phyloP scores from a whole-genome alignment of 2,797 vertebrate species.

The Clarias pachynema region DNA sequence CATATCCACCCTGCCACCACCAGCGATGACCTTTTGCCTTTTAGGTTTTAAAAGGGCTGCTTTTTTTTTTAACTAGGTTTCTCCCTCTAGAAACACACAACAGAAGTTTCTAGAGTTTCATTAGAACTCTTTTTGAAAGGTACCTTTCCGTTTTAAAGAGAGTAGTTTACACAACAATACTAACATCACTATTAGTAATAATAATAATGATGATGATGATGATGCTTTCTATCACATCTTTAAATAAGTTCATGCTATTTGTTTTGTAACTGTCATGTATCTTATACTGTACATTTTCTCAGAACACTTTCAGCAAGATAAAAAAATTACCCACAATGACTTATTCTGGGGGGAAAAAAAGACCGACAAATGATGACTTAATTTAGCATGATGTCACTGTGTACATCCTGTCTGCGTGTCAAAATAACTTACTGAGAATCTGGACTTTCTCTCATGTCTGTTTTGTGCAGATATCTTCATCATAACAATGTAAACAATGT shows the following conservation, averaged over 20 bases:
- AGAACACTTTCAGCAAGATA: neutral
- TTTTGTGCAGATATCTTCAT: neutral
- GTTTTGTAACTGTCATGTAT: neutral
- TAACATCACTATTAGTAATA: neutral
- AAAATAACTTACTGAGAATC: neutral
- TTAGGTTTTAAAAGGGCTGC: neutral
- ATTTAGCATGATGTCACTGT: neutral
- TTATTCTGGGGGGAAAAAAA: too few relatives aligned
- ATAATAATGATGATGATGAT: too few relatives aligned
- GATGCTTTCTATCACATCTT: neutral
- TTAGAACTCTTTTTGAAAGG: neutral
- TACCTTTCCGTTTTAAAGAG: neutral
- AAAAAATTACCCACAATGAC: neutral
- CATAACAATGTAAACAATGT: neutral
- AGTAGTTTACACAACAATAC: neutral
- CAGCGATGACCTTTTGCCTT: conserved; percentile 5
- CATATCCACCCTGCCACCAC: neutral
- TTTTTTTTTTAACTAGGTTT: neutral
- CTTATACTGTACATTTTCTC: neutral
- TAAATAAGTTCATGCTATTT: neutral
- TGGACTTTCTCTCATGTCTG: neutral
- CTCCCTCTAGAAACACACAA: neutral
- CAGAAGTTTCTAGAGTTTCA: too few relatives aligned
- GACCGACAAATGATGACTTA: neutral
- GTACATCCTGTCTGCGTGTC: conserved; percentile 1